Base-by-base conservation (phyloP, 1,140 invertebrate species). In the Patella vulgata region DNA sequence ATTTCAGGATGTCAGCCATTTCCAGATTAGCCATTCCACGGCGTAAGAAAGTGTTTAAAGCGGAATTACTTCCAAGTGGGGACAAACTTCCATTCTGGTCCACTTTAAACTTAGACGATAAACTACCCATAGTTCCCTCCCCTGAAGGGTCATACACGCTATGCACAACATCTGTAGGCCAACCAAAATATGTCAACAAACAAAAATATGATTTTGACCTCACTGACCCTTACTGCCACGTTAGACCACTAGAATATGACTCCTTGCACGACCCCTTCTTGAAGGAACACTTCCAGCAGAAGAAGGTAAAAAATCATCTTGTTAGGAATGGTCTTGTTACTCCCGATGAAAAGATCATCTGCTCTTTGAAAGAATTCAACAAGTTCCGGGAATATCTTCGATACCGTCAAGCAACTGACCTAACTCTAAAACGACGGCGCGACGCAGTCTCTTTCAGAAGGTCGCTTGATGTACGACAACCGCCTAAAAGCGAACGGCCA, bases 1-100 rank as follows among this genome's bases (percentile, higher is more conserved):
- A n/a, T 36, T 36, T 8, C 33, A 36, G 33, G 33, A 36, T 36
- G 33, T 46, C 61, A 92, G 92, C 52, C 3, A 28, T 66, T 28
- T 58, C 60, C 14, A 55, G 43, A 36, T 55, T 68, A 19, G 60
- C 65, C 17, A 21, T 63, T n/a, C 65, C 65, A 12, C 50, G 56
- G n/a, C 59, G 65, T 21, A 54, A 68, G 47, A 55, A 51, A 46
- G 55, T 68, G n/a, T 68, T 68, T 42, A 55, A 54, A 59, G 58
- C 40, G 27, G 43, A 54, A 14, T 43, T 68, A 25, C 53, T 72
- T 1, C 70, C 70, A 11, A 63, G 56, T 25, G 73, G 73, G 0
- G 73, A 75, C 33, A 53, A 59, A 3, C 54, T 76, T 3, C 74
- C 74, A 8, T 50, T 63, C 8, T 76, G 74, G 74, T 31, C 46